Evolutionary conservation across 1,140 invertebrate genomes (phyloP), one percentile per base, ranked within the genome.

Genomic region (Sarcophaga bullata): DNA sequence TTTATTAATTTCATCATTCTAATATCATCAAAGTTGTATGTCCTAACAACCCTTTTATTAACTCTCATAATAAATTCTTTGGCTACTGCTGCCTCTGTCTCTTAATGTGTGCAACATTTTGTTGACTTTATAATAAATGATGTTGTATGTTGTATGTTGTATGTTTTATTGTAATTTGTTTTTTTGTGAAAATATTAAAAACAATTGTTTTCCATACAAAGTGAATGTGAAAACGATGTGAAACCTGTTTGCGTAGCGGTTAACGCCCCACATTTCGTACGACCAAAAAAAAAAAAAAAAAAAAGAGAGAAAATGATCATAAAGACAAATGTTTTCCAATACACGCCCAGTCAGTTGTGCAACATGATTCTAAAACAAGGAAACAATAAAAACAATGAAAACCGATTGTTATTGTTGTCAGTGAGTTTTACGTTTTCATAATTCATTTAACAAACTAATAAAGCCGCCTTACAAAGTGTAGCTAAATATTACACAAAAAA

Each of bases 401-500:
- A 37, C 25, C 25, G 4, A 37, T 8, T 8, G 47, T 19, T 50
- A 6, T 73, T n/a, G 73, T 49, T 78, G 75, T 46, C 62, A 76
- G 8, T 50, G 25, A 37, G 75, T 78, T 13, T n/a, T 15, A 78
- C 19, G 37, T 50, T 78, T 78, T 78, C 48, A 78, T 78, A 78
- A 78, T 78, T 78, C 75, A 78, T 78, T 78, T 78, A 78, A 78
- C 75, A 78, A 78, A 78, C 75, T 78, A 78, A 78, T 78, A 78
- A 78, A 78, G 62, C 62, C 17, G 37, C 73, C 10, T 15, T 8
- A 8, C 48, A 78, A n/a, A 2, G 25, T 37, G 25, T 37, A 37
- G 25, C 25, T 37, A 50, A 78, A 52, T 50, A 78, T n/a, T n/a
- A 25, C 62, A 25, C 9, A 19, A 78, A 75, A 50, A 76, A 76